These are phyloP conservation scores for Schizotus pectinicornis DNA, from an alignment of 2,888 invertebrate genomes.

Conservation along the genomic window DNA sequence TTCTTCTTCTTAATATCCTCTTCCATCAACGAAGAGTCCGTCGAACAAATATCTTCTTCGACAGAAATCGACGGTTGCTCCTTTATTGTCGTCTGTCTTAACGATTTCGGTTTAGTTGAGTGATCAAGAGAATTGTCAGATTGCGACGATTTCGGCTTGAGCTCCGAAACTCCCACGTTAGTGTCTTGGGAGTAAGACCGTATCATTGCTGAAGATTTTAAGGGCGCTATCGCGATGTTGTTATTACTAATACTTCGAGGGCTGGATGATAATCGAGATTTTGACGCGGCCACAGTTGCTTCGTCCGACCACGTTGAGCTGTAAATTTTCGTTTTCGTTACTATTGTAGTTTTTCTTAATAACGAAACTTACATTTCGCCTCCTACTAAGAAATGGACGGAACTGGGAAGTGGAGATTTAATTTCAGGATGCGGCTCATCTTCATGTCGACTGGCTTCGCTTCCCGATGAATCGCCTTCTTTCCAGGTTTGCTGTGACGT, in stretches of 20 bases:
- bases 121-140: conserved; percentile 61
- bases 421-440: conserved; percentile 44
- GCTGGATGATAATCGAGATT: conserved; percentile 34
- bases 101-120: conserved; percentile 21
- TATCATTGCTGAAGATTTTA: conserved; percentile 50
- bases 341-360: background rate
- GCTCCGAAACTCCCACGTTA: conserved; percentile 50
- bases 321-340: conserved; percentile 21
- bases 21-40: conserved; percentile 73
- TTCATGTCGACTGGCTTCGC: conserved; percentile 63
- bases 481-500: conserved; percentile 44
- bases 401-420: conserved; percentile 37
- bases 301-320: conserved; percentile 44
- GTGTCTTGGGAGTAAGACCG: conserved; percentile 63
- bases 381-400: conserved; percentile 59
- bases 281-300: conserved; percentile 3
- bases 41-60: conserved; percentile 72
- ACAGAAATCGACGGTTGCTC: conserved; percentile 54
- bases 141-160: conserved; percentile 59
- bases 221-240: conserved; percentile 44
- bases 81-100: conserved; percentile 46
- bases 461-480: conserved; percentile 65
- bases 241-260: conserved; percentile 52
- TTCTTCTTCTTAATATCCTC: conserved; percentile 67
- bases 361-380: conserved; percentile 57